Evolutionary conservation across 1,140 invertebrate genomes (phyloP), one percentile per base, ranked within the genome.

Genomic region (Mycetomoellerius zeteki): DNA sequence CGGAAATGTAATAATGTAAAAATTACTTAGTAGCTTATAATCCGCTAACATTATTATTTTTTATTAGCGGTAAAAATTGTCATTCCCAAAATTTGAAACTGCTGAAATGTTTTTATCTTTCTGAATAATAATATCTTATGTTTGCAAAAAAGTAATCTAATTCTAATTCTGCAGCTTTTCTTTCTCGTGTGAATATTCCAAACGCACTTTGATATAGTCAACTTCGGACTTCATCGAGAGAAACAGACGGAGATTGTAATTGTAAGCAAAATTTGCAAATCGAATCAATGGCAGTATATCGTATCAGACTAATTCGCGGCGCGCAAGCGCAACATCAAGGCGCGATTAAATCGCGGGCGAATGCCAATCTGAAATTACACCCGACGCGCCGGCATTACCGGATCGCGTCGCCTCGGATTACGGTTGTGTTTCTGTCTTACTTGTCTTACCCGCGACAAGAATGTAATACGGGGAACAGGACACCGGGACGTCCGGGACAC

Each of bases 281-380:
- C 80, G 43, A 84, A 67, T 84, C 71, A 85, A 78, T 24, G 54
- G 24, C 69, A 21, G 43, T 6, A 24, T 12, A 65, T 47, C 67
- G n/a, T 43, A 12, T 52, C 85, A 62, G 37, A 72, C 64, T 84
- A 84, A 82, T 87, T 64, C 52, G 52, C 75, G 65, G 43, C 58
- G 69, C 88, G 21, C 14, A 50, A 73, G 73, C 33, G 73, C 71
- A 21, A 89, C 73, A 86, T 86, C 90, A 90, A 89, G 90, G 87
- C 89, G 91, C 90, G 91, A 94, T 94, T 94, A 92, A 94, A 93
- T 92, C 91, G 90, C 89, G 91, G 84, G 56, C 86, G 90, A 93
- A 94, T 93, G 84, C 93, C 91, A 87, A 94, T 95, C 94, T 94
- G 94, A 94, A 94, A 95, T 94, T 94, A 94, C 93, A 94, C 37